Percentiles rank a stretch among this genome's conserved stretches.
Conservation (phyloP, 2,888 invertebrate genomes). For the Orchestes rusci region DNA sequence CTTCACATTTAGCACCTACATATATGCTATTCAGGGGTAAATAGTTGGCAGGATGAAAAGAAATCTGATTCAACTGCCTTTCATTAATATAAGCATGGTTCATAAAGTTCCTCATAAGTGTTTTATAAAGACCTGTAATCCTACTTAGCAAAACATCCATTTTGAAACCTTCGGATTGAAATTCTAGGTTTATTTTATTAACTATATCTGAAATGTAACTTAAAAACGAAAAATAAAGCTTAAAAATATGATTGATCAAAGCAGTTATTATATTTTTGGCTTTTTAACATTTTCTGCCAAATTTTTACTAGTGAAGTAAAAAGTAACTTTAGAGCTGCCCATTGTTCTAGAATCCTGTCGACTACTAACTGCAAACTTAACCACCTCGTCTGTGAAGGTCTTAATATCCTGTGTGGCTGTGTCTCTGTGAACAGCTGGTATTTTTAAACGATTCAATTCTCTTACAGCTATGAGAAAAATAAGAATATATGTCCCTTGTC, state of each 20-base stretch:
- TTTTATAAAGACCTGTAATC: conserved; percentile 12
- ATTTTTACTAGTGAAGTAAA: conserved; percentile 15
- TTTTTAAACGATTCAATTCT: conserved; percentile 12
- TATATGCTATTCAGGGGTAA: conserved; percentile 11
- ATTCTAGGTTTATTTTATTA: conserved; percentile 24
- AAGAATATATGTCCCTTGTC: conserved; percentile 14
- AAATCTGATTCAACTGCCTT: conserved; percentile 7
- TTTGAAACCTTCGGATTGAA: conserved; percentile 17
- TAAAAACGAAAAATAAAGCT: conserved; percentile 19
- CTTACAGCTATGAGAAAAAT: conserved; percentile 19
- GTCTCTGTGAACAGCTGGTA: conserved; percentile 19
- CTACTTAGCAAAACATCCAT: conserved; percentile 9
- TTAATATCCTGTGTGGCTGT: conserved; percentile 20
- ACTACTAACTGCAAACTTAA: no score
- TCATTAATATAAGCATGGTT: conserved; percentile 10
- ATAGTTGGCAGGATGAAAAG: conserved; percentile 10
- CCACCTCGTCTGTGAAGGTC: conserved; percentile 21
- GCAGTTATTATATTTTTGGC: conserved; percentile 16
- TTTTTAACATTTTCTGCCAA: conserved; percentile 12
- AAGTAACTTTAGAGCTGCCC: conserved; percentile 15
- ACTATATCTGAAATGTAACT: conserved; percentile 19
- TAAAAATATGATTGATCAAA: conserved; percentile 15
- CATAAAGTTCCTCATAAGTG: conserved; percentile 16
- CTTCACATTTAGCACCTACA: conserved; percentile 15
- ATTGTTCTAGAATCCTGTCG: conserved; percentile 15